Percentiles rank a stretch among this genome's conserved stretches.
phyloP scores from a whole-genome alignment of 1,140 invertebrate species.

The Drosophila pruinosa region DNA sequence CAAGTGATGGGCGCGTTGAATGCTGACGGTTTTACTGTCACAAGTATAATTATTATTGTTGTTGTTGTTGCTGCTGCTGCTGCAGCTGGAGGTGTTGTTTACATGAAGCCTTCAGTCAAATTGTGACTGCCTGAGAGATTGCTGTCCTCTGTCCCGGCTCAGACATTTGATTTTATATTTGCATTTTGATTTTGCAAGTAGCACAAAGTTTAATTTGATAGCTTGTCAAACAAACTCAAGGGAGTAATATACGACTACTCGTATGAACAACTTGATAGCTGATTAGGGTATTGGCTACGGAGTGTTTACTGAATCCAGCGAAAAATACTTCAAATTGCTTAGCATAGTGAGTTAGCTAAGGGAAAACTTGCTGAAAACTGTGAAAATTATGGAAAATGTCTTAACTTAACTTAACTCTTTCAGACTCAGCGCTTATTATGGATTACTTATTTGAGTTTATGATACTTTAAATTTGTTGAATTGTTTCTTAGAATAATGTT shows the following conservation, averaged over 20 bases:
- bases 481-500: too few species aligned
- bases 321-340: background rate
- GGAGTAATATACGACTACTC: background rate
- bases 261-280: background rate
- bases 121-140: constrained; percentile 28
- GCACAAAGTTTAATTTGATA: constrained; percentile 40
- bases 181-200: constrained; percentile 27
- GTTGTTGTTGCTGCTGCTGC: constrained; percentile 20
- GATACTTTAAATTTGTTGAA: too few species aligned
- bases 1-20: constrained; percentile 63
- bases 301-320: background rate
- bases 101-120: constrained; percentile 33
- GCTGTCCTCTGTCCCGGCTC: background rate
- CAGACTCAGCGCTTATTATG: too few species aligned
- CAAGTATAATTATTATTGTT: constrained; percentile 45
- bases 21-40: constrained; percentile 69
- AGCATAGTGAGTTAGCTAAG: too few species aligned
- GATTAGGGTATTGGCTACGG: background rate
- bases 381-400: too few species aligned
- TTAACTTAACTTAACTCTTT: too few species aligned
- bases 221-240: constrained; percentile 35
- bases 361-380: too few species aligned
- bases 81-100: constrained; percentile 64
- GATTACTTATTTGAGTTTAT: too few species aligned
- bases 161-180: constrained; percentile 41